Evolutionary conservation across 2,888 invertebrate species (phyloP).

Genomic region (Sicus ferrugineus): DNA sequence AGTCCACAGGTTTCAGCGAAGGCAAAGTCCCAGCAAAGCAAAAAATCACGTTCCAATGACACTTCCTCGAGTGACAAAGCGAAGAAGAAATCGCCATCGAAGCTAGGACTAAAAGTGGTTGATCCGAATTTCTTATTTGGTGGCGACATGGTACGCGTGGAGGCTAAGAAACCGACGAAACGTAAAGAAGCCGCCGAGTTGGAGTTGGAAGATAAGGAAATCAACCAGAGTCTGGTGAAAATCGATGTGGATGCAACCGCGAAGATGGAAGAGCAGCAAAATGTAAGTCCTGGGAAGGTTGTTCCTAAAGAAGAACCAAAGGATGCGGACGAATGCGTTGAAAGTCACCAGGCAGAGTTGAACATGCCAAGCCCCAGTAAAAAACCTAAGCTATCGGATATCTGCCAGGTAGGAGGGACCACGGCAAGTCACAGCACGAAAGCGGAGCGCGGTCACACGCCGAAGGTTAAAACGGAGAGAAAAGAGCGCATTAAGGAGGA

Average conservation of each 20-base stretch:
- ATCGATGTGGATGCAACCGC: conserved; percentile 49
- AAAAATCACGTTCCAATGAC: conserved; percentile 62
- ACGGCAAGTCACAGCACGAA: too few relatives aligned
- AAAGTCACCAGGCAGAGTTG: background rate
- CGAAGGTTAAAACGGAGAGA: conserved; percentile 42
- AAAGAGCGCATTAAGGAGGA: conserved; percentile 37
- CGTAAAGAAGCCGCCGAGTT: conserved; percentile 54
- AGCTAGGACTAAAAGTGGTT: conserved; percentile 60
- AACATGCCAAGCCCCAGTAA: background rate
- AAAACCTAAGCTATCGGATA: conserved; percentile 27
- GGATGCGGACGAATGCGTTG: background rate
- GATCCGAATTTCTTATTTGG: conserved; percentile 70
- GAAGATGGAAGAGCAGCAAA: background rate
- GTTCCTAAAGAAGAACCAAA: background rate
- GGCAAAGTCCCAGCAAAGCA: conserved; percentile 41
- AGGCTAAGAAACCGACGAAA: conserved; percentile 63
- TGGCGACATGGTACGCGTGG: conserved; percentile 69
- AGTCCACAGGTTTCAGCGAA: conserved; percentile 63
- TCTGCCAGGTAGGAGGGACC: conserved; percentile 20
- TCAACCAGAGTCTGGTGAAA: conserved; percentile 64
- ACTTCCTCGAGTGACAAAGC: conserved; percentile 54
- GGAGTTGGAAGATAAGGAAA: conserved; percentile 69
- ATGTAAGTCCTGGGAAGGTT: background rate
- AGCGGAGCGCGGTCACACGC: conserved; percentile 36
- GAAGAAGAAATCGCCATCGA: conserved; percentile 50